Percentiles rank a stretch among this genome's conserved stretches.
Evolutionary conservation across 2,888 invertebrate species (phyloP).

Genomic region (Hemithea aestivaria): DNA sequence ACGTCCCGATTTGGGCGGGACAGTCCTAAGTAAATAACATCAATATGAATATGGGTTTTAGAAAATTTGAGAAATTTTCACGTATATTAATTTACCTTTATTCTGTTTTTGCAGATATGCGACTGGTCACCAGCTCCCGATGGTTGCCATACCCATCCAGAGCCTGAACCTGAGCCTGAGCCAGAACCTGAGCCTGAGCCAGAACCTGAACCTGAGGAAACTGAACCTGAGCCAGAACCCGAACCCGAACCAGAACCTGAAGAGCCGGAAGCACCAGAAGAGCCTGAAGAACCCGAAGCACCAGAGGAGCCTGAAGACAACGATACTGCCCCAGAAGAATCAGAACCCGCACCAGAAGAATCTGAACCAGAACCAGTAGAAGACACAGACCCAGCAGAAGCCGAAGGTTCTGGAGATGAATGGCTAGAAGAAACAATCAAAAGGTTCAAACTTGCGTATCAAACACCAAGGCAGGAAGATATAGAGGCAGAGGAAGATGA

Average conservation of each 20-base stretch:
- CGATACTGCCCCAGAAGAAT: conserved; percentile 49
- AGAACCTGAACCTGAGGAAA: conserved; percentile 30
- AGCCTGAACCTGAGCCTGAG: conserved; percentile 18
- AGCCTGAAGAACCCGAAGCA: conserved; percentile 50
- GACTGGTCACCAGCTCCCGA: conserved; percentile 53
- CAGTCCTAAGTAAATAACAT: too few species aligned
- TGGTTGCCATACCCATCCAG: conserved; percentile 32
- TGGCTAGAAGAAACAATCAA: conserved; percentile 36
- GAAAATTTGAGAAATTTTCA: too few species aligned
- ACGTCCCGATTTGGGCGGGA: too few species aligned
- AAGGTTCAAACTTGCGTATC: conserved; percentile 27
- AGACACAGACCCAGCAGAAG: conserved; percentile 53
- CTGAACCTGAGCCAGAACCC: conserved; percentile 48
- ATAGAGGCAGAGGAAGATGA: conserved; percentile 28
- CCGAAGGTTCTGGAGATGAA: conserved; percentile 38
- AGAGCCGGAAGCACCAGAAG: conserved; percentile 51
- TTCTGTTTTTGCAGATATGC: conserved; percentile 48
- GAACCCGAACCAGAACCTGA: conserved; percentile 50
- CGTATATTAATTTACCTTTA: not conserved
- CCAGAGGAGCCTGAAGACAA: conserved; percentile 39
- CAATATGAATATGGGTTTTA: too few species aligned
- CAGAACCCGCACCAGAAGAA: conserved; percentile 48
- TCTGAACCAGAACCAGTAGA: conserved; percentile 46
- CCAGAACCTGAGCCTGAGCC: conserved; percentile 20
- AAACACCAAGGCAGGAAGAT: conserved; percentile 32